These are phyloP conservation scores for Cephus spinipes DNA, from an alignment of 2,888 invertebrate species.

Conservation along the genomic window DNA sequence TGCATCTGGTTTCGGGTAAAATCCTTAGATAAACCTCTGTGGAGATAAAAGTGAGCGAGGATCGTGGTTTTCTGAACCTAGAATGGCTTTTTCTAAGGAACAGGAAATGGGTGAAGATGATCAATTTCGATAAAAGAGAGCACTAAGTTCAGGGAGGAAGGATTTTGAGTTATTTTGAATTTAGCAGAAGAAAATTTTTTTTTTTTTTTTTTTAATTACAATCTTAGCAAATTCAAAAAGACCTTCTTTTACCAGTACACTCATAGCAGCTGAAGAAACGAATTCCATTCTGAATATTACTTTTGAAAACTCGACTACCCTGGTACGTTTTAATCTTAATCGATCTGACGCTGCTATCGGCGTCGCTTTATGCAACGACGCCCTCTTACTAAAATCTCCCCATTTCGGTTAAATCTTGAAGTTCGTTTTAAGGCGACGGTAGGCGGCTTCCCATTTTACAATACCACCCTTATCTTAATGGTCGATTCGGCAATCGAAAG, in stretches of 20 bases:
- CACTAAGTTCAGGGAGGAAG: not conserved
- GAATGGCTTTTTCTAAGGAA: no score
- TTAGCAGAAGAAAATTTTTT: not conserved
- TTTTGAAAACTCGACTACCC: constrained; percentile 37
- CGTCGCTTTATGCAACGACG: constrained; percentile 11
- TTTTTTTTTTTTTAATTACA: no score
- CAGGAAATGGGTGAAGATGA: no score
- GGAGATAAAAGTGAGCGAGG: no score
- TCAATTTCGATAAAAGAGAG: not conserved
- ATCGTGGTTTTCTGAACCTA: no score
- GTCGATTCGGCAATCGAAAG: constrained; percentile 53
- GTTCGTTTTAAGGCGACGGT: constrained; percentile 31
- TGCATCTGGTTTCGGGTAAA: no score
- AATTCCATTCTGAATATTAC: constrained; percentile 42
- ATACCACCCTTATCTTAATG: constrained; percentile 49
- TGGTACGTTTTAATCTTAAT: constrained; percentile 47
- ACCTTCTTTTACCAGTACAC: no score
- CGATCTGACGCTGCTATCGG: constrained; percentile 40
- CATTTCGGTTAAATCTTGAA: constrained; percentile 32
- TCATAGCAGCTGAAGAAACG: not conserved
- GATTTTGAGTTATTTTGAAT: not conserved
- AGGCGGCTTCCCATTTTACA: constrained; percentile 13
- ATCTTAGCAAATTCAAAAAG: no score
- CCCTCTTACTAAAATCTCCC: constrained; percentile 7
- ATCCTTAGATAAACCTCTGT: no score